Percentiles rank a stretch among this genome's conserved stretches.
These are phyloP conservation scores for Callipepla californica DNA, from an alignment of 2,113 vertebrate species.

Conservation along the genomic window DNA sequence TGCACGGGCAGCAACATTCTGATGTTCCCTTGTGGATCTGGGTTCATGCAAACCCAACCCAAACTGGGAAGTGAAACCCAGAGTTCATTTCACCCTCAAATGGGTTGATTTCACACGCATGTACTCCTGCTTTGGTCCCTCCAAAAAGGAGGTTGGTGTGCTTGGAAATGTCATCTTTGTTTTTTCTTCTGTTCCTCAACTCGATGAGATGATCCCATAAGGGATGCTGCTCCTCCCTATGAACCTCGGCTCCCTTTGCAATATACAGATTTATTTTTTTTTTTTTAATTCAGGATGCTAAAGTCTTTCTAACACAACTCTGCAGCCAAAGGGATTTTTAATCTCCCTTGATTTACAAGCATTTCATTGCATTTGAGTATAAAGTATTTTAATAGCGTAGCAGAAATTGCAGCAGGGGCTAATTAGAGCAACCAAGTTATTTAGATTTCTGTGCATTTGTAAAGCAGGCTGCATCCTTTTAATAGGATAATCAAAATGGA, in stretches of 20 bases:
- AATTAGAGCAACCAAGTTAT: constrained; percentile 41
- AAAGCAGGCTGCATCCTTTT: constrained; percentile 40
- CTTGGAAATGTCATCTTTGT: background rate
- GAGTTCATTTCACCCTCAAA: background rate
- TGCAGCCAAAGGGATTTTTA: constrained; percentile 56
- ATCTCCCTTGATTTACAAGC: constrained; percentile 71
- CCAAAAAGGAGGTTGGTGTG: background rate
- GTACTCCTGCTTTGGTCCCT: background rate
- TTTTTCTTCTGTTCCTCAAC: background rate
- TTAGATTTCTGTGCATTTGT: constrained; percentile 41
- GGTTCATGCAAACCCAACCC: background rate
- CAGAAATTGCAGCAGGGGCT: constrained; percentile 57
- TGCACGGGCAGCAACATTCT: background rate
- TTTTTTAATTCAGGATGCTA: background rate
- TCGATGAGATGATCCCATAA: background rate
- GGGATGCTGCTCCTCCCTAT: background rate
- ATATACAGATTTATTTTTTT: background rate
- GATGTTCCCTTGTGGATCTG: background rate
- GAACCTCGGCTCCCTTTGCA: background rate
- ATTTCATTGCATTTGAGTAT: constrained; percentile 58
- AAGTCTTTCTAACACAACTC: constrained; percentile 44
- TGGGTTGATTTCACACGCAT: background rate
- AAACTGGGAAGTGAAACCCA: background rate
- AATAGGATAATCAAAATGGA: constrained; percentile 42
- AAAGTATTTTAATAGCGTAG: constrained; percentile 43